Percentiles rank a stretch among this genome's conserved stretches.
These are phyloP conservation scores for Leiothrix lutea DNA, from an alignment of 2,113 vertebrate species.

Conservation along the genomic window DNA sequence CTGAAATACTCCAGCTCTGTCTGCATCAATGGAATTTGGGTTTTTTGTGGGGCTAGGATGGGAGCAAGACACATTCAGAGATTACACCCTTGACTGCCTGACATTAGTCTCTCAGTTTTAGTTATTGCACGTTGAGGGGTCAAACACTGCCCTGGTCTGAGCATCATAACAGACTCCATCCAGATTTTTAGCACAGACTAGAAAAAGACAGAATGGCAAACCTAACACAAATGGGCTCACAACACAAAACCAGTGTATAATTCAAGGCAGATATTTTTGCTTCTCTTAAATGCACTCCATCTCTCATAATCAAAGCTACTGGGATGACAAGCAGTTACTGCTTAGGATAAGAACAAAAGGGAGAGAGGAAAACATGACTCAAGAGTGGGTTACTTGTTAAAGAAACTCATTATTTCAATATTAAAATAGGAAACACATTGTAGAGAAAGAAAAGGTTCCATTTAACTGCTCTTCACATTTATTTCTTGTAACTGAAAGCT, in stretches of 20 bases:
- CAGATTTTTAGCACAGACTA: not conserved
- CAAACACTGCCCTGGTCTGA: not conserved
- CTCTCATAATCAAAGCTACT: not conserved
- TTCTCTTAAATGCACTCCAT: not conserved
- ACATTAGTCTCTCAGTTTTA: not conserved
- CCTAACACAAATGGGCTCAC: not conserved
- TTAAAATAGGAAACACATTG: not conserved
- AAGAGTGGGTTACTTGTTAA: constrained; percentile 9
- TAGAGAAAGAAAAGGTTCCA: not conserved
- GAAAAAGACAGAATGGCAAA: not conserved
- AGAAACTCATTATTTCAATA: not conserved
- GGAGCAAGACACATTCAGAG: not conserved
- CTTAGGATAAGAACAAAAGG: not conserved
- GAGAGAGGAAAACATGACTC: not conserved
- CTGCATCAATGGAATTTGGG: not conserved
- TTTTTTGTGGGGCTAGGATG: not conserved
- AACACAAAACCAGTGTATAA: not conserved
- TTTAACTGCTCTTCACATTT: not conserved
- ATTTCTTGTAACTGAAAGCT: not conserved
- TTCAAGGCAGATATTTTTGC: not conserved
- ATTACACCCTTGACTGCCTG: not conserved
- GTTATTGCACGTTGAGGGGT: not conserved
- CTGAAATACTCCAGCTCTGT: not conserved
- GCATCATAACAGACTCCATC: not conserved
- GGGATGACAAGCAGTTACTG: not conserved